A percentile compares a stretch with the other conserved stretches of the same genome.
Evolutionary conservation across 2,797 vertebrate species (phyloP).

Genomic region (Agapornis canus): DNA sequence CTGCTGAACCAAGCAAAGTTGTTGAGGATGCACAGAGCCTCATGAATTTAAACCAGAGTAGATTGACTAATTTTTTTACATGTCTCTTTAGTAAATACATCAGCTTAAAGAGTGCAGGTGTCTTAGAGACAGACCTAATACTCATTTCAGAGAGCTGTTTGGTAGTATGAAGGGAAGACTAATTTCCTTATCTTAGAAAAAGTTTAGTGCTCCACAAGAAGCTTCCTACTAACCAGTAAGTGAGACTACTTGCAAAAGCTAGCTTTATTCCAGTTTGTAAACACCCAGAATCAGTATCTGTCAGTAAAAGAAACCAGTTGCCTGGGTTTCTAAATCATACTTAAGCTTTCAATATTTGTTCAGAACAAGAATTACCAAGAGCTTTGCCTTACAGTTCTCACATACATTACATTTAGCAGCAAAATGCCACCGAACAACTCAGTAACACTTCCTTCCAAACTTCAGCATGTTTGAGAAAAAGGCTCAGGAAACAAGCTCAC

Average conservation of each 20-base stretch:
- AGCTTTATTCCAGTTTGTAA: not conserved
- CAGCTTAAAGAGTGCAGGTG: not conserved
- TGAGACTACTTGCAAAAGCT: fast-evolving
- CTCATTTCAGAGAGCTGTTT: not conserved
- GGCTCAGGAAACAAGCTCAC: not conserved
- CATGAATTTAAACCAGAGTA: not conserved
- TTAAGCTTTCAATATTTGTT: not conserved
- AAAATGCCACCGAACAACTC: not conserved
- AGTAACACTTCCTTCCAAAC: not conserved
- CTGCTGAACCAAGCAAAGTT: not conserved
- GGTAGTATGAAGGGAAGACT: not conserved
- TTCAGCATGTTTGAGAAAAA: not conserved
- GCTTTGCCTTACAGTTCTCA: not conserved
- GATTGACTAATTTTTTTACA: not conserved
- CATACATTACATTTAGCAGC: not conserved
- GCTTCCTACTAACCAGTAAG: not conserved
- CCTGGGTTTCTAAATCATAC: not conserved
- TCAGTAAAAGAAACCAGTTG: not conserved
- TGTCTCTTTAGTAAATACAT: not conserved
- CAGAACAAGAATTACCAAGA: not conserved
- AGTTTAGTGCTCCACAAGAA: not conserved
- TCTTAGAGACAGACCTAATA: not conserved
- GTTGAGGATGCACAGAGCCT: not conserved
- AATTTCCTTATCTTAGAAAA: not conserved
- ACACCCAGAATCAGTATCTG: not conserved